Conservation (phyloP, 2,797 vertebrate genomes). For the Cygnus olor region DNA sequence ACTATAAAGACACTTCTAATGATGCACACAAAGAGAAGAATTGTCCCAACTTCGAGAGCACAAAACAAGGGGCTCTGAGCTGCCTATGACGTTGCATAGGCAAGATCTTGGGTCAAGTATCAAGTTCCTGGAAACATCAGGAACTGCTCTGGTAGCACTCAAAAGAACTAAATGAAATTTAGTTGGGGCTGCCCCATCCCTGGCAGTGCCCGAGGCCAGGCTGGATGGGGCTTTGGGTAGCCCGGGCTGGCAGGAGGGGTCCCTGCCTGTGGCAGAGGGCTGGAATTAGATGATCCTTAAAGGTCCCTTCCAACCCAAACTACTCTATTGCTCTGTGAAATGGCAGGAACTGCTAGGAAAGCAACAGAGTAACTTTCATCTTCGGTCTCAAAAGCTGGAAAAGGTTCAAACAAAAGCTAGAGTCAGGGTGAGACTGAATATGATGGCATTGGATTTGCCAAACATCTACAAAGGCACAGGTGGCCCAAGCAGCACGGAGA, state of each 20-base stretch:
- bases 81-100: not conserved
- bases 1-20: not conserved
- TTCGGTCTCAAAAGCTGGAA: not conserved
- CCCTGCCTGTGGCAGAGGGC: too few species aligned
- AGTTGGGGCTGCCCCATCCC: too few species aligned
- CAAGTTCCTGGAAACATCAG: not conserved
- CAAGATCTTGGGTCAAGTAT: not conserved
- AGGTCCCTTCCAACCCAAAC: too few species aligned
- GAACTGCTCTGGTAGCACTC: not conserved
- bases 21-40: not conserved
- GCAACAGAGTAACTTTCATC: not conserved
- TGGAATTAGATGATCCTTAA: too few species aligned
- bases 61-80: not conserved
- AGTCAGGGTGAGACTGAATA: not conserved
- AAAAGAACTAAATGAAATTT: not conserved
- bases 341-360: not conserved
- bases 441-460: not conserved
- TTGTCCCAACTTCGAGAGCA: too few species aligned
- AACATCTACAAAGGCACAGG: not conserved
- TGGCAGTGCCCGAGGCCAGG: too few species aligned
- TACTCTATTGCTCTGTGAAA: not conserved
- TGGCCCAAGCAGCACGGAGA: not conserved
- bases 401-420: not conserved
- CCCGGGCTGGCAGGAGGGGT: too few species aligned
- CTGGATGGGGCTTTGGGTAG: too few species aligned